phyloP scores from a whole-genome alignment of 2,888 invertebrate species.

The Hyalella azteca region DNA sequence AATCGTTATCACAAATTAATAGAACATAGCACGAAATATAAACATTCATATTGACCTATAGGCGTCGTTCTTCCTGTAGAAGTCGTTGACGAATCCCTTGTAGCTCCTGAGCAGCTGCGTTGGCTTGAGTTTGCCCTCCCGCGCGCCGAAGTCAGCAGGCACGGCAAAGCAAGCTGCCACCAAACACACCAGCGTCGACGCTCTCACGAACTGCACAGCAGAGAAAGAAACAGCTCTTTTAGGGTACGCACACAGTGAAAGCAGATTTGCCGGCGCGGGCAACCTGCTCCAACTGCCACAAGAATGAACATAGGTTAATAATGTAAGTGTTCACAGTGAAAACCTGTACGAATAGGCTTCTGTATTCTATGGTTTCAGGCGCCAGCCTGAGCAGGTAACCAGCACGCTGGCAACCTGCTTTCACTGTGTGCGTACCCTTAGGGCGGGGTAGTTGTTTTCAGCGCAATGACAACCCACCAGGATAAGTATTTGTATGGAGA shows the following conservation, averaged over 20 bases:
- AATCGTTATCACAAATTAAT: too few species aligned
- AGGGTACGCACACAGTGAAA: background rate
- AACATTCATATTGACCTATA: background rate
- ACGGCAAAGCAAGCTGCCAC: background rate
- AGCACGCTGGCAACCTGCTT: too few species aligned
- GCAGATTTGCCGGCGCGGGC: background rate
- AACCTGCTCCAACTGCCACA: too few species aligned
- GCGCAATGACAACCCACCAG: too few species aligned
- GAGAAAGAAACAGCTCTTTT: background rate
- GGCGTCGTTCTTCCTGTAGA: conserved; percentile 18
- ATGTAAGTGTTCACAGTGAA: too few species aligned
- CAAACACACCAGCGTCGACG: background rate
- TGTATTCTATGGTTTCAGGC: too few species aligned
- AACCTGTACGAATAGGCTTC: too few species aligned
- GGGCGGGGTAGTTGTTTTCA: too few species aligned
- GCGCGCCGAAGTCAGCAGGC: background rate
- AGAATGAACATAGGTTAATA: too few species aligned
- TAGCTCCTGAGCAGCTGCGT: conserved; percentile 25
- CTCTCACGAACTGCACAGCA: background rate
- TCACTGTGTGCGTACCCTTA: too few species aligned
- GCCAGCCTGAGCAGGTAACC: too few species aligned
- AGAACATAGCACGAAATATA: background rate
- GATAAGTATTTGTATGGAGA: too few species aligned
- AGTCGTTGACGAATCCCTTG: conserved; percentile 31
- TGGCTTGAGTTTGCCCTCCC: conserved; percentile 29